These are phyloP conservation scores for Taphrorychus bicolor DNA, from an alignment of 2,888 invertebrate species.

Conservation along the genomic window DNA sequence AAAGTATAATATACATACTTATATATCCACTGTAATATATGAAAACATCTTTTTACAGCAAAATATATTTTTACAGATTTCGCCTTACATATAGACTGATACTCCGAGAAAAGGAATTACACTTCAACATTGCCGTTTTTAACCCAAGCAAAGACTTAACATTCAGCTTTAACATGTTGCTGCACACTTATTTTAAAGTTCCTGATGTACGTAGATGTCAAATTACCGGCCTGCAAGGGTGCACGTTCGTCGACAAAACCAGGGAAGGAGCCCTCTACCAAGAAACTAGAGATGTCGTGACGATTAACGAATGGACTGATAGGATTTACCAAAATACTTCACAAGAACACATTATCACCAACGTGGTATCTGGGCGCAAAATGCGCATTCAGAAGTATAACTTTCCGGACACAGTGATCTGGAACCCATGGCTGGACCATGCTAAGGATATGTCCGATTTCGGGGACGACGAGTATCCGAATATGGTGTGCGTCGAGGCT, in stretches of 20 bases:
- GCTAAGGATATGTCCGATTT: constrained; percentile 93
- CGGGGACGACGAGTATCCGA: constrained; percentile 96
- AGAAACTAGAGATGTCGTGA: constrained; percentile 90
- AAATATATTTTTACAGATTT: constrained; percentile 77
- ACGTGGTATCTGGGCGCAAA: constrained; percentile 89
- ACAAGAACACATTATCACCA: constrained; percentile 90
- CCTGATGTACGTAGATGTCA: constrained; percentile 91
- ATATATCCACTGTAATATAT: no score
- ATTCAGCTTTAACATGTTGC: constrained; percentile 88
- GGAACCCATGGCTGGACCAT: constrained; percentile 97
- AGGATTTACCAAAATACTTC: constrained; percentile 93
- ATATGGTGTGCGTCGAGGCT: constrained; percentile 96
- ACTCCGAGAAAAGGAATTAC: constrained; percentile 88
- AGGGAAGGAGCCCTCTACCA: constrained; percentile 86
- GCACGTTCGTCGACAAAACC: constrained; percentile 78
- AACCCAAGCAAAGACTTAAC: constrained; percentile 92
- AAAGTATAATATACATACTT: no score
- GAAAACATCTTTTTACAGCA: no score
- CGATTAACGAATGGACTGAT: constrained; percentile 92
- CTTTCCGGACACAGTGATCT: constrained; percentile 95
- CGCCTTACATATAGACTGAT: constrained; percentile 92
- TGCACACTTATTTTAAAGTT: constrained; percentile 96
- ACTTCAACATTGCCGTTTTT: constrained; percentile 92
- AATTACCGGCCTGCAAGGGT: constrained; percentile 90
- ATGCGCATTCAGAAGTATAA: constrained; percentile 94